Base-by-base conservation (phyloP, 2,113 vertebrate species). In the Pelobates fuscus region DNA sequence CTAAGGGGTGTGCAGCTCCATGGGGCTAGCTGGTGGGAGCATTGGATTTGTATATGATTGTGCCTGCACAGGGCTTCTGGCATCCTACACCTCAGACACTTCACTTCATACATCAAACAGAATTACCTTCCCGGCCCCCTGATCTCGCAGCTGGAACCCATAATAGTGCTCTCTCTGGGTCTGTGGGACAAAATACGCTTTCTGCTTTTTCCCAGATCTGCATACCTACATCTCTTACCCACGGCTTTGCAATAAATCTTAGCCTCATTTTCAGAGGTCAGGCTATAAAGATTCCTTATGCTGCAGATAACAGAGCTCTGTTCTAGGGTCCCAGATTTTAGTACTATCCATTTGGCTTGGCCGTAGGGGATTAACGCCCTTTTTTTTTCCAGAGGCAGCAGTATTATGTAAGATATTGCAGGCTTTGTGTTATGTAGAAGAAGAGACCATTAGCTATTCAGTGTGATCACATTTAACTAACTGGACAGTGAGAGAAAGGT, bases 231-330 rank as follows among this genome's bases (percentile, higher is more conserved):
- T 87, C 77, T 6, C 10, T 37, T 82, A 80, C 77, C 82, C 83
- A 80, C 70, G 62, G 77, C 81, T 80, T 82, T 78, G 80, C 80
- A 78, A 81, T 84, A 85, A 85, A 86, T 84, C 80, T 83, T 68
- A 32, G 74, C 78, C 80, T 52, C 49, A 64, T 58, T 20, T 79
- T 59, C 37, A 71, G 75, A 71, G 79, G 68, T 77, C 72, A 23
- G 32, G 70, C 82, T 80, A 88, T 82, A 86, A 83, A 85, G 81
- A 87, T 86, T 81, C 79, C 86, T 84, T 85, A 86, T 82, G 83
- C 17, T 73, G 79, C 30, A 86, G 84, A 87, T 86, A 84, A 84
- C 86, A 85, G 86, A 60, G 64, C 55, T 77, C 65, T 75, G 52
- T 67, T 77, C 55, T 49, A 52, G 57, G 23, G 55, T 21, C 65